Percentiles rank a stretch among this genome's conserved stretches.
Conservation (phyloP, 2,113 vertebrate genomes). For the Muntiacus muntjak region DNA sequence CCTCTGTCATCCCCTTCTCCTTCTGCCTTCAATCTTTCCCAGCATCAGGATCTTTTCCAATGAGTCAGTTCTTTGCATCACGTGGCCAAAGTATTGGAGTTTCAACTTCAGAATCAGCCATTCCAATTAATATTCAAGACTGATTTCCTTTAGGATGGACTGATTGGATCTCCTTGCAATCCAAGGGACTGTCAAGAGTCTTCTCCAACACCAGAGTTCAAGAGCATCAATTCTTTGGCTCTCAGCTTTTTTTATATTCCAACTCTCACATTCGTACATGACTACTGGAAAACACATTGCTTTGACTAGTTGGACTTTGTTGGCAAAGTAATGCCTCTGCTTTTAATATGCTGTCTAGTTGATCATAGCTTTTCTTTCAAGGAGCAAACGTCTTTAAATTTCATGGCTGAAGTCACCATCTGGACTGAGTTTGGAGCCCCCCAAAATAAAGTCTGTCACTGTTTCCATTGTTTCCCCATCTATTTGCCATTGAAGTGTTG, state of each 20-base stretch:
- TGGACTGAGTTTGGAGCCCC: neutral
- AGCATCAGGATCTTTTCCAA: neutral
- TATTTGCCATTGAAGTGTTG: neutral
- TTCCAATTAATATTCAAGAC: neutral
- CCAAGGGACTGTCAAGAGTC: neutral
- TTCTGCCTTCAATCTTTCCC: neutral
- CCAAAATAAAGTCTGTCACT: neutral
- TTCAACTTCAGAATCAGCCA: neutral
- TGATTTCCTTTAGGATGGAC: neutral
- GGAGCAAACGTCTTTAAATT: neutral
- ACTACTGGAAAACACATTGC: neutral
- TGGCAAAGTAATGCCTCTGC: neutral
- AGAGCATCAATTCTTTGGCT: neutral
- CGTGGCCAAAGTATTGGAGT: neutral
- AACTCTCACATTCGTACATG: neutral
- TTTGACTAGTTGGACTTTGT: neutral
- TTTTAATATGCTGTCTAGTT: neutral
- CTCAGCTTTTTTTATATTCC: neutral
- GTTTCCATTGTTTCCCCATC: neutral
- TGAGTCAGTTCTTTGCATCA: neutral
- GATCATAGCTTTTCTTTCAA: neutral
- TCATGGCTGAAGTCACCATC: neutral
- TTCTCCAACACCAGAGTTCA: neutral
- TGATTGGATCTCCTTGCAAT: neutral
- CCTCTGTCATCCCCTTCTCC: neutral